A percentile compares a stretch with the other conserved stretches of the same genome.
These are phyloP conservation scores for Drosophila leonis DNA, from an alignment of 2,888 invertebrate species.

Conservation along the genomic window DNA sequence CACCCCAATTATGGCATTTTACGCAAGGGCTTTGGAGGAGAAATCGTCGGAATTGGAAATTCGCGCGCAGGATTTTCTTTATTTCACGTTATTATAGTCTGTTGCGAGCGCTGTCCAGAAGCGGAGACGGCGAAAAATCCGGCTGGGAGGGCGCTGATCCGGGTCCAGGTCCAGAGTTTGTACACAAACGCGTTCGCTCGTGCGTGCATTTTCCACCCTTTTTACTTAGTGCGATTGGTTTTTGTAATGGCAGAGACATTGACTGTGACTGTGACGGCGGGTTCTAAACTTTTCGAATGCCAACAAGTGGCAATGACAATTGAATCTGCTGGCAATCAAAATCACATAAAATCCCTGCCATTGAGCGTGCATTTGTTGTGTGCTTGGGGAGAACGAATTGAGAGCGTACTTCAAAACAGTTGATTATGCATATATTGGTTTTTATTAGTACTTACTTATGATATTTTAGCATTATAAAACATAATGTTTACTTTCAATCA, in stretches of 20 bases:
- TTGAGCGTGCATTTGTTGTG: constrained; percentile 14
- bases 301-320: constrained; percentile 82
- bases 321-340: constrained; percentile 81
- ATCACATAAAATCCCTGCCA: constrained; percentile 68
- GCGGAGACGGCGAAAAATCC: not conserved
- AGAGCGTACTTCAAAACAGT: constrained; percentile 36
- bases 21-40: not conserved
- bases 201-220: constrained; percentile 70
- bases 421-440: constrained; percentile 38
- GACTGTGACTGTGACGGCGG: constrained; percentile 1
- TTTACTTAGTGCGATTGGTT: constrained; percentile 66
- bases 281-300: constrained; percentile 24
- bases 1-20: constrained; percentile 43
- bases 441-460: constrained; percentile 21
- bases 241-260: constrained; percentile 1
- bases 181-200: constrained; percentile 42
- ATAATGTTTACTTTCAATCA: constrained; percentile 17
- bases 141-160: not conserved
- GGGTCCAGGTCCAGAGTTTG: not conserved
- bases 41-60: constrained; percentile 47
- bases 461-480: constrained; percentile 8
- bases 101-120: constrained; percentile 14
- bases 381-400: constrained; percentile 11
- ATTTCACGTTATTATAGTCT: constrained; percentile 54
- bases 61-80: constrained; percentile 52